These are phyloP conservation scores for Xiphias gladius DNA, from an alignment of 2,113 vertebrate genomes.

Conservation along the genomic window DNA sequence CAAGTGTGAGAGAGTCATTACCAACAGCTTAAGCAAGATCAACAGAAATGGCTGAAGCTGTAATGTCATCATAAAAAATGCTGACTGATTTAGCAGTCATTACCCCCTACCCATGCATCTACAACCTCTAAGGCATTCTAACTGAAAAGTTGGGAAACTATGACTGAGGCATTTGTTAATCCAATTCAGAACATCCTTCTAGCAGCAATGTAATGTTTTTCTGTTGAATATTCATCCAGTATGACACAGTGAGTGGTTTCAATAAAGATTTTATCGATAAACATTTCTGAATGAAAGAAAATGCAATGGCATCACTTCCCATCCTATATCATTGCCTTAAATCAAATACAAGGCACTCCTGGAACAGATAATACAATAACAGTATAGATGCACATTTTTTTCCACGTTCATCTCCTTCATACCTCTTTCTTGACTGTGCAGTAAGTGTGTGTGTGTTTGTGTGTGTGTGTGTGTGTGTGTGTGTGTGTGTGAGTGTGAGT, in stretches of 20 bases:
- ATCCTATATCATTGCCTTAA: slow-evolving; percentile 19
- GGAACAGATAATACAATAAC: slow-evolving; percentile 24
- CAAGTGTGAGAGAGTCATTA: slow-evolving; percentile 48
- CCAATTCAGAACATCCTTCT: slow-evolving; percentile 40
- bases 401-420: background rate
- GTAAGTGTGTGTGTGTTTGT: background rate
- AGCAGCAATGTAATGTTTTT: slow-evolving; percentile 7
- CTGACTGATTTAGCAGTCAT: slow-evolving; percentile 72
- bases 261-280: slow-evolving; percentile 32
- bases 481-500: background rate
- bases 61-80: slow-evolving; percentile 71
- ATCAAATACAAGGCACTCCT: slow-evolving; percentile 32
- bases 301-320: background rate
- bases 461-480: background rate
- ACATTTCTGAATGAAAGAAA: background rate
- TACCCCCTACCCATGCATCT: slow-evolving; percentile 47
- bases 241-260: slow-evolving; percentile 6
- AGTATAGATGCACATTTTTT: slow-evolving; percentile 15
- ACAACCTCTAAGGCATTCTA: slow-evolving; percentile 51
- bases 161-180: slow-evolving; percentile 38
- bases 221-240: slow-evolving; percentile 47
- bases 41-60: slow-evolving; percentile 65
- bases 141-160: slow-evolving; percentile 29
- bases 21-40: slow-evolving; percentile 46
- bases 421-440: background rate